Conservation (phyloP, 2,113 vertebrate genomes). For the Dascyllus trimaculatus region DNA sequence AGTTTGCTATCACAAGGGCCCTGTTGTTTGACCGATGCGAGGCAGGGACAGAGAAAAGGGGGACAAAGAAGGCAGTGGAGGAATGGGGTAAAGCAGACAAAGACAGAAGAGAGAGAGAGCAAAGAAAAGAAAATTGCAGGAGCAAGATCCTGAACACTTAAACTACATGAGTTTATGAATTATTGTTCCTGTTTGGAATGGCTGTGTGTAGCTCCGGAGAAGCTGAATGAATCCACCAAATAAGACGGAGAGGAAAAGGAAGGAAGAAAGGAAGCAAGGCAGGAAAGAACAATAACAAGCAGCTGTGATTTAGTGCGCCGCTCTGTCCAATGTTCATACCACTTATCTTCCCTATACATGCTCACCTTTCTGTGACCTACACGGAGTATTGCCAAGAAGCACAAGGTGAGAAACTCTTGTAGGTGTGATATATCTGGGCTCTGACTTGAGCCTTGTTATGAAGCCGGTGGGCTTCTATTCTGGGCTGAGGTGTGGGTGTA, state of each 20-base stretch:
- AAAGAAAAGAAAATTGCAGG: background rate
- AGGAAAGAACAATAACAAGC: constrained; percentile 47
- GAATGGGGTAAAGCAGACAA: constrained; percentile 18
- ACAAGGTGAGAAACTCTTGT: constrained; percentile 55
- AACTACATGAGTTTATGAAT: constrained; percentile 37
- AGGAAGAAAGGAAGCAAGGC: constrained; percentile 33
- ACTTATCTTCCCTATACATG: constrained; percentile 17
- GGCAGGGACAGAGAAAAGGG: constrained; percentile 8
- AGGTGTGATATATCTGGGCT: constrained; percentile 67
- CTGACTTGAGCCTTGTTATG: constrained; percentile 46
- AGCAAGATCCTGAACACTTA: constrained; percentile 37
- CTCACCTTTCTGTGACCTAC: constrained; percentile 53
- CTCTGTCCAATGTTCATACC: constrained; percentile 7
- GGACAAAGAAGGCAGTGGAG: constrained; percentile 22
- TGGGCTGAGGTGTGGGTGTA: constrained; percentile 57
- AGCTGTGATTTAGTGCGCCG: constrained; percentile 43
- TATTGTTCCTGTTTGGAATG: constrained; percentile 45
- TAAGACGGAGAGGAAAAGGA: constrained; percentile 1
- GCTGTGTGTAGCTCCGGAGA: constrained; percentile 23
- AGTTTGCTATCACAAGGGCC: constrained; percentile 69
- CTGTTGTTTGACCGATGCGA: constrained; percentile 63
- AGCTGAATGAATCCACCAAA: constrained; percentile 17
- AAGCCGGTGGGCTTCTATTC: constrained; percentile 60
- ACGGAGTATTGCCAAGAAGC: constrained; percentile 26
- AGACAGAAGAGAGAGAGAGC: background rate